These are phyloP conservation scores for Calyptommatus sinebrachiatus DNA, from an alignment of 2,113 vertebrate genomes.

Conservation along the genomic window DNA sequence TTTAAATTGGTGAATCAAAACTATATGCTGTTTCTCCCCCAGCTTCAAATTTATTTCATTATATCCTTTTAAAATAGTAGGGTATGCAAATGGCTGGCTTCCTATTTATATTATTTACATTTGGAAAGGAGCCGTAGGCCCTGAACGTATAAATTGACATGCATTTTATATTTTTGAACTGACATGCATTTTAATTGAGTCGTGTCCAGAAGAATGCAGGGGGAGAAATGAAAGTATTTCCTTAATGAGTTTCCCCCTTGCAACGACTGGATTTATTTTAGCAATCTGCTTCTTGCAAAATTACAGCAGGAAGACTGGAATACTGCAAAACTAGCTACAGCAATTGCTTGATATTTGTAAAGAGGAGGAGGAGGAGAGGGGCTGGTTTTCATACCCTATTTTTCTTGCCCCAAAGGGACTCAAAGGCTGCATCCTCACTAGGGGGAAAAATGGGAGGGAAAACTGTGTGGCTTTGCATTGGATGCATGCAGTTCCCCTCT, in stretches of 20 bases:
- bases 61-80: slow-evolving; percentile 5
- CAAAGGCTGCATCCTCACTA: too few relatives aligned
- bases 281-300: neutral
- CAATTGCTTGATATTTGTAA: too few relatives aligned
- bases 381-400: too few relatives aligned
- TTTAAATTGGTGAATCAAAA: slow-evolving; percentile 35
- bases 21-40: slow-evolving; percentile 22
- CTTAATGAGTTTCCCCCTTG: neutral
- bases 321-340: neutral
- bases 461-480: too few relatives aligned
- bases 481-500: too few relatives aligned
- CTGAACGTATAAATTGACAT: neutral
- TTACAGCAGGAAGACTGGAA: too few relatives aligned
- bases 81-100: neutral
- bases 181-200: slow-evolving; percentile 8
- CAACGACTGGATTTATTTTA: neutral
- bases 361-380: too few relatives aligned
- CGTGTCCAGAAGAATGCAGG: slow-evolving; percentile 11
- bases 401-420: too few relatives aligned
- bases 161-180: neutral
- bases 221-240: neutral
- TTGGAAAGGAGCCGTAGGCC: neutral
- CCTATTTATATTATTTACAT: slow-evolving; percentile 1
- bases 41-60: slow-evolving; percentile 30
- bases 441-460: too few relatives aligned